Evolutionary conservation across 2,113 vertebrate genomes (phyloP).

Genomic region (Eupsittula cactorum): DNA sequence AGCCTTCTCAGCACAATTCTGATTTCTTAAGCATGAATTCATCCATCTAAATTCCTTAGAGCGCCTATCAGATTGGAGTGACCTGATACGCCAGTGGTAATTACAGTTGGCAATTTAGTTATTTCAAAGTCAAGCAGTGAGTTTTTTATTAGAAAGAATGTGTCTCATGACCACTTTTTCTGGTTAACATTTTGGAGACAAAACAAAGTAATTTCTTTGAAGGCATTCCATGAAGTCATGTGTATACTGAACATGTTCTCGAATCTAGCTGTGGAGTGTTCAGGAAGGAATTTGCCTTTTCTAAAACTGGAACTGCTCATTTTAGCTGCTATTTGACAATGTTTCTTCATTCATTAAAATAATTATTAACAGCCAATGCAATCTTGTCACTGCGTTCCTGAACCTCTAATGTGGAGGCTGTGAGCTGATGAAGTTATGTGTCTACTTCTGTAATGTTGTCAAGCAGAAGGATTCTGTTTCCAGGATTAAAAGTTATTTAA

Average conservation of each 20-base stretch:
- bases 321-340: not conserved
- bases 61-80: not conserved
- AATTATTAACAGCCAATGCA: not conserved
- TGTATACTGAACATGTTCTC: not conserved
- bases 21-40: not conserved
- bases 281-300: not conserved
- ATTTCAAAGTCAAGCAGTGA: not conserved
- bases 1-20: not conserved
- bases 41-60: not conserved
- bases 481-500: not conserved
- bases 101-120: not conserved
- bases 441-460: not conserved
- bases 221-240: not conserved
- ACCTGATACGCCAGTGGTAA: not conserved
- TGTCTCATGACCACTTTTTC: not conserved
- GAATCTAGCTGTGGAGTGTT: not conserved
- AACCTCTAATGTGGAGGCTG: not conserved
- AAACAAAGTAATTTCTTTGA: not conserved
- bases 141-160: not conserved
- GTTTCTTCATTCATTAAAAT: not conserved
- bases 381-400: not conserved
- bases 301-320: not conserved
- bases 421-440: not conserved
- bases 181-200: not conserved
- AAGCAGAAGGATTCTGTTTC: not conserved